Conservation (phyloP, 2,113 vertebrate species). For the Ailuropoda melanoleuca region DNA sequence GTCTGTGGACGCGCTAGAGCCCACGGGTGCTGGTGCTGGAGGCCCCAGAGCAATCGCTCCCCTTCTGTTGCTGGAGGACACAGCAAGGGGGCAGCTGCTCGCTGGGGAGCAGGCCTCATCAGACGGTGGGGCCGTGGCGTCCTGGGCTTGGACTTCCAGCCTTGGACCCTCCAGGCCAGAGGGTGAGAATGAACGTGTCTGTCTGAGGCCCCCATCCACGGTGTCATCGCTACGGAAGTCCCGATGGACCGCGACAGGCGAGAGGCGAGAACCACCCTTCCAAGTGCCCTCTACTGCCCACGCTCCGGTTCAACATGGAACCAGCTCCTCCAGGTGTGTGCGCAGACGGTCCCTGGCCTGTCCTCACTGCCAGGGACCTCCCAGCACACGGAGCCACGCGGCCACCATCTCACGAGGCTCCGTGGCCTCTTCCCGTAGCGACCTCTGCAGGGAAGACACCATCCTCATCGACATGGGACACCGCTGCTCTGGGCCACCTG, state of each 20-base stretch:
- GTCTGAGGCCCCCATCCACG: neutral
- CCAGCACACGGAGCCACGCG: neutral
- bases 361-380: neutral
- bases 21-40: neutral
- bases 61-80: neutral
- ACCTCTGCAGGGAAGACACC: neutral
- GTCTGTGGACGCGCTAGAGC: neutral
- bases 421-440: neutral
- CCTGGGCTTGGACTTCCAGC: neutral
- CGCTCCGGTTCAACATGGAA: neutral
- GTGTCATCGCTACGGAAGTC: neutral
- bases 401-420: neutral
- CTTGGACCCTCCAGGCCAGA: neutral
- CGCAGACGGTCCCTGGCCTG: neutral
- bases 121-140: neutral
- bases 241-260: neutral
- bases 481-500: fast-evolving
- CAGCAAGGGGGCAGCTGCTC: neutral
- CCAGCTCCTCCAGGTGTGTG: neutral
- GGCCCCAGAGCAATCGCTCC: neutral
- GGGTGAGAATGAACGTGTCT: neutral
- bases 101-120: neutral
- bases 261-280: neutral
- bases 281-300: neutral
- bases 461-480: neutral